Percentiles rank a stretch among this genome's conserved stretches.
These are phyloP conservation scores for Tokudaia muenninki DNA, from an alignment of 2,797 vertebrate species.

Conservation along the genomic window DNA sequence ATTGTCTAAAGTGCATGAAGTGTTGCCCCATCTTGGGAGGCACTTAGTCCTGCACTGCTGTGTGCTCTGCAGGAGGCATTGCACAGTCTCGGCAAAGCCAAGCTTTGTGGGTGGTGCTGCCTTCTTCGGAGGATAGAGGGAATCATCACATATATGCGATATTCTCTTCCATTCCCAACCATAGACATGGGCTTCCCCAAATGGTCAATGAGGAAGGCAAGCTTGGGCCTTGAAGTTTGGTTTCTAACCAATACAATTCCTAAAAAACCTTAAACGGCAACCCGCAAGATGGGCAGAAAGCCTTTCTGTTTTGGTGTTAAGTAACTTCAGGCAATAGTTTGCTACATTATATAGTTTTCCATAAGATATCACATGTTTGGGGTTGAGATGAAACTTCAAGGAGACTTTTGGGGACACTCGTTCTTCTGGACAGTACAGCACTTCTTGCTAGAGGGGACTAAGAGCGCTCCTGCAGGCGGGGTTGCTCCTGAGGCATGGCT, in stretches of 20 bases:
- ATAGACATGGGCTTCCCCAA: background rate
- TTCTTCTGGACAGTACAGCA: background rate
- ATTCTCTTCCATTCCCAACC: background rate
- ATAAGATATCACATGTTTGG: background rate
- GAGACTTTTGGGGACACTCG: background rate
- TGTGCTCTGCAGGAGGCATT: background rate
- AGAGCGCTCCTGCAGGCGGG: background rate
- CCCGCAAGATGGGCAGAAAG: background rate
- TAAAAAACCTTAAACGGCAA: background rate
- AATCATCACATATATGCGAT: background rate
- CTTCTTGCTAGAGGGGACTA: background rate
- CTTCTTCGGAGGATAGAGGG: background rate
- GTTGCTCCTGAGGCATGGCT: background rate
- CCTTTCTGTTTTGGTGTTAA: background rate
- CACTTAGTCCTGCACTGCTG: background rate
- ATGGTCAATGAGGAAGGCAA: background rate
- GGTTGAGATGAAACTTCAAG: background rate
- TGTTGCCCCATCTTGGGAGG: background rate
- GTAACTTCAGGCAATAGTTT: background rate
- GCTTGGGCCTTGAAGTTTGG: background rate
- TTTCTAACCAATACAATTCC: background rate
- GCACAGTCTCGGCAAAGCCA: background rate
- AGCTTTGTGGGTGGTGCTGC: background rate
- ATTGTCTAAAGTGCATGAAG: background rate
- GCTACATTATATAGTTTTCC: background rate